Evolutionary conservation across 2,888 invertebrate genomes (phyloP), one percentile per base, ranked within the genome.

Genomic region (Eupithecia centaureata): DNA sequence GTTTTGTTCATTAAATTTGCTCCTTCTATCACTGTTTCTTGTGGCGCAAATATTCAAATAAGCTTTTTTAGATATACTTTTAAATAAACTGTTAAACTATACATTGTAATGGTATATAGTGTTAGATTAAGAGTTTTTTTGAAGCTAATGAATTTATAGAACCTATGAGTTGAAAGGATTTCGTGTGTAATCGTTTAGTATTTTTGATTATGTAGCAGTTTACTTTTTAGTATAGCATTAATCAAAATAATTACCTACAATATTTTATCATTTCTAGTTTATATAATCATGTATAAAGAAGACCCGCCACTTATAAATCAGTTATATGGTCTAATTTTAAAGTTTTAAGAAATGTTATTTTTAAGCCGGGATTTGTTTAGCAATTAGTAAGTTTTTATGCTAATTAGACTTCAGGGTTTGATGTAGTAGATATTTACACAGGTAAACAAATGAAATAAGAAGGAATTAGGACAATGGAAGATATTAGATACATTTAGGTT

Each of bases 331-430:
- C 58, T 61, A 54, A 32, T 61, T 54, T 51, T 35, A 0, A 12
- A 22, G 10, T 67, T 65, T 57, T 56, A 27, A 5, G 5, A 8
- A 18, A 25, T 51, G 54, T 32, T 32, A 57, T 32, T 28, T 61
- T 13, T 62, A 68, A 77, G 79, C 80, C 82, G 83, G 82, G 82
- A 79, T 82, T 65, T 70, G 63, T 78, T 72, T 76, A 79, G 81
- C 83, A 83, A 84, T 86, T 58, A 18, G 25, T 54, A 30, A 32
- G 56, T 32, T 22, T 57, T 12, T 13, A 15, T 56, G 57, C 22
- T 47, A 47, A 18, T 47, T 47, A 47, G 47, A 12, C 3, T 47
- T 47, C 47, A 47, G 47, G 47, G 47, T 22, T 47, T 47, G 47
- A 47, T 10, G 10, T 47, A 47, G 47, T 47, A 22, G 10, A 4